Conservation (phyloP, 2,888 invertebrate species). For the Ashinkailepas kermadecensis region DNA sequence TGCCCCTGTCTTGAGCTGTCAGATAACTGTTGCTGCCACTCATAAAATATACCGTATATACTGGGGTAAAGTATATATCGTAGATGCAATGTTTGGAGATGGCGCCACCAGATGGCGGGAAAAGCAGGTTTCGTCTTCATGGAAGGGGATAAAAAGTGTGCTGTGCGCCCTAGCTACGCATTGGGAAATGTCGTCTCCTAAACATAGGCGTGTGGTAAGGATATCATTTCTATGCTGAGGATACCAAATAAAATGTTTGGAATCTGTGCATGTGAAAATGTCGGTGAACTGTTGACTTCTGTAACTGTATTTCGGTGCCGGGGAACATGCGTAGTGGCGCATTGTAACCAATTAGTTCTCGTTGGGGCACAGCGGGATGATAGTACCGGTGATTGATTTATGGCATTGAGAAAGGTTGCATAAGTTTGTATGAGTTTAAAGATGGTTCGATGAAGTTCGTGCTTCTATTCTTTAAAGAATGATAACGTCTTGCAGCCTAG, state of each 20-base stretch:
- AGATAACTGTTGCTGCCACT: no score
- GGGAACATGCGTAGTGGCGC: not conserved
- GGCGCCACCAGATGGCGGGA: constrained; percentile 21
- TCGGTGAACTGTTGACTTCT: not conserved
- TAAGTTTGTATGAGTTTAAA: no score
- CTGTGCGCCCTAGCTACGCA: not conserved
- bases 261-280: no score
- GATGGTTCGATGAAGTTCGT: no score
- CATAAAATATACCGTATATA: no score
- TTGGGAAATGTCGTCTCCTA: not conserved
- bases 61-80: no score
- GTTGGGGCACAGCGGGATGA: no score
- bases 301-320: not conserved
- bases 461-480: no score
- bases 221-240: not conserved
- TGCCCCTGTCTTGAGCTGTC: no score
- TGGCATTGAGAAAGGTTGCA: no score
- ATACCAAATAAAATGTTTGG: no score
- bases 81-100: not conserved
- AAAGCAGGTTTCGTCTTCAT: constrained; percentile 20
- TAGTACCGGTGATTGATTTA: no score
- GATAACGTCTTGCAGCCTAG: not conserved
- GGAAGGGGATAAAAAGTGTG: not conserved
- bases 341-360: not conserved
- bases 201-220: not conserved